Evolutionary conservation across 2,797 vertebrate genomes (phyloP), one percentile per base, ranked within the genome.

Genomic region (Mycteria americana): DNA sequence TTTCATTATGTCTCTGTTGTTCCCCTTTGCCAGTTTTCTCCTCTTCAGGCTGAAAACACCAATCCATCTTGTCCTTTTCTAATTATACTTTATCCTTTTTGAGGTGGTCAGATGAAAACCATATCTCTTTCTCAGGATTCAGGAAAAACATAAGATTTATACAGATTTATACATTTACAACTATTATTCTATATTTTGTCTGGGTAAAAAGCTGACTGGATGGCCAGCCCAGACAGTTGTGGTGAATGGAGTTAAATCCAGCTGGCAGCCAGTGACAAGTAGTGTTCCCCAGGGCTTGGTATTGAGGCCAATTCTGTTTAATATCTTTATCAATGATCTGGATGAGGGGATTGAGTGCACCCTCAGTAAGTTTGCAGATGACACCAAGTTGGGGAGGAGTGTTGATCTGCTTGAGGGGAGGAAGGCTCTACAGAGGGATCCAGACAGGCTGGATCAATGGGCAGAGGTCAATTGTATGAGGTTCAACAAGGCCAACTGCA

Each of bases 301-400:
- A 14, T 1, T 25, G 13, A 14, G 23, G 23, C 6, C 9, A 8
- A 16, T 75, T 35, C 21, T 67, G 3, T 50, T 43, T 50, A 67
- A 31, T 21, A n/a, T 18, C 23, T 64, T 74, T 56, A 84, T 35
- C 15, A 21, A 12, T 11, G 21, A 30, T 28, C 7, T 41, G 16
- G 8, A 59, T 0, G 2, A 17, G 6, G 30, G 19, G 8, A 65
- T 48, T 0, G 4, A 41, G 31, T 1, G 3, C 62, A 24, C 25
- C 13, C 13, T 57, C 10, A 25, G 30, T 5, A 48, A 57, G 13
- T 85, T 57, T 41, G 25, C 4, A 16, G 43, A 13, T 0, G 1
- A 85, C 25, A 65, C 10, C 24, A 30, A 41, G 16, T 3, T n/a
- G 4, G 11, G 18, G 0, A 1, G 41, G 14, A 48, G 19, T 5